Evolutionary conservation across 2,113 vertebrate species (phyloP), one percentile per base, ranked within the genome.

Genomic region (Petroica traversi): DNA sequence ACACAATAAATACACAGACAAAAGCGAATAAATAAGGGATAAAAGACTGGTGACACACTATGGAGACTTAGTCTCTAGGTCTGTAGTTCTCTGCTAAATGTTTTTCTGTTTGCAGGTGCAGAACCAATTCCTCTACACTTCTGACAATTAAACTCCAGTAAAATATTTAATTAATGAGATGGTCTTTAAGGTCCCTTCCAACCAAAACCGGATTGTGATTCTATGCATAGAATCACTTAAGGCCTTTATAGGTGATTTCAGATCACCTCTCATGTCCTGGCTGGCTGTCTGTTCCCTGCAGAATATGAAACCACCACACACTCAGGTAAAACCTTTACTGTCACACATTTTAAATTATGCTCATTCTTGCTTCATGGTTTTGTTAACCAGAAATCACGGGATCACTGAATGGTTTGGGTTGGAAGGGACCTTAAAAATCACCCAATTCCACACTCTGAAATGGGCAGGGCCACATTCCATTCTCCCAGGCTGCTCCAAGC

Each of bases 361-460:
- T 67, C 38, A 31, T 69, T 82, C 45, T 43, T 51, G 1, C 62
- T 45, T 36, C 54, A 41, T 8, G 26, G 36, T 5, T 91, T 59
- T 41, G 38, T 59, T 45, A 82, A 45, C 17, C 31, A 87, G 48
- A 77, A 91, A 79, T 55, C 22, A 41, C 26, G 55, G 34, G 5
- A 54, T 34, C n/a, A 48, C 34, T 26, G 31, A 61, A 4, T 48
- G 25, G 22, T 54, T 62, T 76, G 71, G 18, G 25, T 41, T 19
- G 41, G 48, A 55, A 48, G 17, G 0, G 0, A 48, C 22, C 17
- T 41, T 36, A 41, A 76, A 33, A 14, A 3, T 0, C 34, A 68
- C 13, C 31, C 8, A 5, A 3, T 41, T 36, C 22, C 40, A 22
- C 4, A 2, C 19, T 19, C 24, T 25, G 24, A 28, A n/a, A n/a